These are phyloP conservation scores for Nomada lathburiana DNA, from an alignment of 2,888 invertebrate species.

Conservation along the genomic window DNA sequence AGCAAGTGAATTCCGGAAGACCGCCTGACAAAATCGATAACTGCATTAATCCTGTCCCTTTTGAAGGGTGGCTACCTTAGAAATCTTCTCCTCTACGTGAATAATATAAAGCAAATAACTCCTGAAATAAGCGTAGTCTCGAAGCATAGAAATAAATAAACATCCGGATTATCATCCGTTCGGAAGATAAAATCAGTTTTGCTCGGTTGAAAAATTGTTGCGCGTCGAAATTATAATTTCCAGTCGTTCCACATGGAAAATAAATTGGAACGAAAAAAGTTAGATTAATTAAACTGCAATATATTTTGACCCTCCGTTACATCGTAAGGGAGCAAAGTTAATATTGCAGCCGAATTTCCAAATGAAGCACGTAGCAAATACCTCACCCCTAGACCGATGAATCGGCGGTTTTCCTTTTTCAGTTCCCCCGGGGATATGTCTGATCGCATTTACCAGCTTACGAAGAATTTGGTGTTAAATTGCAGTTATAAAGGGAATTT, in stretches of 20 bases:
- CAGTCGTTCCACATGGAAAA: too few relatives aligned
- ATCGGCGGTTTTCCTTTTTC: slow-evolving; percentile 44
- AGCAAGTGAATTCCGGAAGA: slow-evolving; percentile 59
- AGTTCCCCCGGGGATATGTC: slow-evolving; percentile 8
- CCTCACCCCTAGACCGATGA: slow-evolving; percentile 15
- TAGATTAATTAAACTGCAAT: too few relatives aligned
- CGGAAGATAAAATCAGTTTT: too few relatives aligned
- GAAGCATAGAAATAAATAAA: too few relatives aligned
- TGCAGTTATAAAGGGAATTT: slow-evolving; percentile 62
- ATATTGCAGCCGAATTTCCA: neutral
- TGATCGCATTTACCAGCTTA: slow-evolving; percentile 48
- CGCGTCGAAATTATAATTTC: too few relatives aligned
- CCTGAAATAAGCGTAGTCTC: neutral
- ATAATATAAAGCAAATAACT: neutral
- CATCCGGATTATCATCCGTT: too few relatives aligned
- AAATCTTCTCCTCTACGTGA: neutral
- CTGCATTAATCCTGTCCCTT: slow-evolving; percentile 34
- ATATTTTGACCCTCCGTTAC: too few relatives aligned
- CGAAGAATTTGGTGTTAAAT: slow-evolving; percentile 67
- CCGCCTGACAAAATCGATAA: slow-evolving; percentile 46
- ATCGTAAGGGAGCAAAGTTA: too few relatives aligned
- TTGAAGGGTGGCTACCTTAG: neutral
- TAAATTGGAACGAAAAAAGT: too few relatives aligned
- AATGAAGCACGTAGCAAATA: neutral
- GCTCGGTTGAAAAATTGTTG: too few relatives aligned